A percentile compares a stretch with the other conserved stretches of the same genome.
These are phyloP conservation scores for Notothenia rossii DNA, from an alignment of 2,113 vertebrate species.

Conservation along the genomic window DNA sequence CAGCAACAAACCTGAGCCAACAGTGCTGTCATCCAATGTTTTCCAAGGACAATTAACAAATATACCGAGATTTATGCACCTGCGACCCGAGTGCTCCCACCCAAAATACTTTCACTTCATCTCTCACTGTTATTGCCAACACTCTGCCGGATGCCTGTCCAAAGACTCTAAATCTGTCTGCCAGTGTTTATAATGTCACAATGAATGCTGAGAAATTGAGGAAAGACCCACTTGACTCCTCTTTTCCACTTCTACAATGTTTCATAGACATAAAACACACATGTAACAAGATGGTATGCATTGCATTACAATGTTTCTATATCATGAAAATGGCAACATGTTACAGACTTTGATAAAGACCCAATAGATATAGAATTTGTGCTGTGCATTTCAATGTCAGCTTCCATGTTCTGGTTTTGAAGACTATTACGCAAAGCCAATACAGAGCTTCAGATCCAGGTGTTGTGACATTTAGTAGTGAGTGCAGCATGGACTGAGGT, in stretches of 20 bases:
- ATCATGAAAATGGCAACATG: slow-evolving; percentile 11
- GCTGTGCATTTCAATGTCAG: slow-evolving; percentile 16
- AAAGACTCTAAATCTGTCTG: slow-evolving; percentile 65
- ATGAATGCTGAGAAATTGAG: slow-evolving; percentile 60
- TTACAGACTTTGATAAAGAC: slow-evolving; percentile 15
- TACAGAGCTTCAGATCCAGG: slow-evolving; percentile 37
- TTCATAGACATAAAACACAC: slow-evolving; percentile 41
- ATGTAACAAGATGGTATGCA: not conserved
- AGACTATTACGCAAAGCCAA: slow-evolving; percentile 26
- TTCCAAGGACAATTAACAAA: slow-evolving; percentile 70
- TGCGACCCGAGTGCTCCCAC: slow-evolving; percentile 47
- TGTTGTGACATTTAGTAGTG: slow-evolving; percentile 56
- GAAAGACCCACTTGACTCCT: slow-evolving; percentile 61
- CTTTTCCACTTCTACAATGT: slow-evolving; percentile 37
- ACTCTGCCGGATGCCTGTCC: slow-evolving; percentile 62
- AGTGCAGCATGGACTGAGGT: slow-evolving; percentile 31
- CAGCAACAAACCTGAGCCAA: slow-evolving; percentile 28
- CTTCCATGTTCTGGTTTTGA: slow-evolving; percentile 27
- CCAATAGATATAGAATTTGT: slow-evolving; percentile 1
- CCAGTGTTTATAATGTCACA: slow-evolving; percentile 71
- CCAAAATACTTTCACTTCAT: slow-evolving; percentile 57
- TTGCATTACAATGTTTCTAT: not conserved
- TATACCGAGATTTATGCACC: slow-evolving; percentile 55
- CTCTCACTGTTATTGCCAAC: slow-evolving; percentile 62
- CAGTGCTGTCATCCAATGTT: slow-evolving; percentile 18